These are phyloP conservation scores for Cydia strobilella DNA, from an alignment of 1,140 invertebrate genomes.

Conservation along the genomic window DNA sequence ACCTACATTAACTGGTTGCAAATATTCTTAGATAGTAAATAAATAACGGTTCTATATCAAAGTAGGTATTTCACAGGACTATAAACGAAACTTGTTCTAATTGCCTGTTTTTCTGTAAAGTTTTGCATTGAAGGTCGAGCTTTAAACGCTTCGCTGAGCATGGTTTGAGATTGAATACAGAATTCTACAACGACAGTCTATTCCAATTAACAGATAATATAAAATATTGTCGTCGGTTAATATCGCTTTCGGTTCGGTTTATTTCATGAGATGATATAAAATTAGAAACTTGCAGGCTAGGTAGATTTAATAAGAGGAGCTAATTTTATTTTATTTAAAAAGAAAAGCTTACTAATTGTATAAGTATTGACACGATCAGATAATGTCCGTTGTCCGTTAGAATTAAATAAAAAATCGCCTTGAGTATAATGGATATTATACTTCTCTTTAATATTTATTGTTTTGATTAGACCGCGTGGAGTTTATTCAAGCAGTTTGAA, in stretches of 20 bases:
- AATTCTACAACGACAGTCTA: not conserved
- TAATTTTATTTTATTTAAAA: too few relatives aligned
- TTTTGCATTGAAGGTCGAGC: not conserved
- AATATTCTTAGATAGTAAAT: not conserved
- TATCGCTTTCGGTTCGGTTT: too few relatives aligned
- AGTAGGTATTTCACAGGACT: not conserved
- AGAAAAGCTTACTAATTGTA: too few relatives aligned
- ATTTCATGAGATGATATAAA: too few relatives aligned
- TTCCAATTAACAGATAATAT: too few relatives aligned
- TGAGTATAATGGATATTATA: not conserved
- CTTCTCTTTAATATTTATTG: constrained; percentile 13
- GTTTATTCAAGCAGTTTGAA: constrained; percentile 18
- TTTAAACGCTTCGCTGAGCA: not conserved
- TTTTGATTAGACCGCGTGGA: constrained; percentile 13
- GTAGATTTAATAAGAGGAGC: too few relatives aligned
- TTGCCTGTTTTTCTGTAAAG: not conserved
- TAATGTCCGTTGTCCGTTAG: not conserved
- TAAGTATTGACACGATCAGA: not conserved
- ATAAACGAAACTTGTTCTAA: not conserved
- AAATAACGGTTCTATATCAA: not conserved
- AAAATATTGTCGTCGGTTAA: too few relatives aligned
- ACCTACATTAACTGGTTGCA: not conserved
- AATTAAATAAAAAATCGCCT: not conserved
- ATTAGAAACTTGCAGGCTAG: too few relatives aligned
- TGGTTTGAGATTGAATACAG: constrained; percentile 1